A percentile compares a stretch with the other conserved stretches of the same genome.
These are phyloP conservation scores for Matsumurasca onukii DNA, from an alignment of 1,140 invertebrate genomes.

Conservation along the genomic window DNA sequence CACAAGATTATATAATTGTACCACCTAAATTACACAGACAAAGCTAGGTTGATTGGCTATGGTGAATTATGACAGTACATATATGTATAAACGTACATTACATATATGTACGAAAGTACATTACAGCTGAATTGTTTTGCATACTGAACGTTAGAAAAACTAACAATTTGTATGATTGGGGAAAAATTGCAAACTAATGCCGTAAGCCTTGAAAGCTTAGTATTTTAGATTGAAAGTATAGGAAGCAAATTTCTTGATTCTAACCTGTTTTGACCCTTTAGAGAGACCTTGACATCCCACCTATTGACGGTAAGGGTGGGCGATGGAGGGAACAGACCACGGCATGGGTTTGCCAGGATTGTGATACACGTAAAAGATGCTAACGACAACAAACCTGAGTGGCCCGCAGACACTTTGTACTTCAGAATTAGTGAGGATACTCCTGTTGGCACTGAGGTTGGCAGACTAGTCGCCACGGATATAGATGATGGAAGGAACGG, in stretches of 20 bases:
- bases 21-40: no score
- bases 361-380: neutral
- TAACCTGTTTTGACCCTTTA: neutral
- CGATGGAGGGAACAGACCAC: neutral
- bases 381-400: neutral
- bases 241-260: neutral
- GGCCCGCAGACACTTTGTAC: neutral
- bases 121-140: no score
- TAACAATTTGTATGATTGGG: no score
- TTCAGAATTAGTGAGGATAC: neutral
- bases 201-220: no score
- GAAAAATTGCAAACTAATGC: no score
- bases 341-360: neutral
- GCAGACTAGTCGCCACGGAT: neutral
- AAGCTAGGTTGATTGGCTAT: no score
- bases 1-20: no score
- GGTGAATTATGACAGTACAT: no score
- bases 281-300: neutral
- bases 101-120: no score
- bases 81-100: no score
- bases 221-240: no score
- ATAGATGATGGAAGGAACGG: conserved; percentile 6
- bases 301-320: neutral
- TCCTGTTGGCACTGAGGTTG: neutral
- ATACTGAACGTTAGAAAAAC: no score